Conservation (phyloP, 2,797 vertebrate genomes). For the Muraenolepis orangiensis region DNA sequence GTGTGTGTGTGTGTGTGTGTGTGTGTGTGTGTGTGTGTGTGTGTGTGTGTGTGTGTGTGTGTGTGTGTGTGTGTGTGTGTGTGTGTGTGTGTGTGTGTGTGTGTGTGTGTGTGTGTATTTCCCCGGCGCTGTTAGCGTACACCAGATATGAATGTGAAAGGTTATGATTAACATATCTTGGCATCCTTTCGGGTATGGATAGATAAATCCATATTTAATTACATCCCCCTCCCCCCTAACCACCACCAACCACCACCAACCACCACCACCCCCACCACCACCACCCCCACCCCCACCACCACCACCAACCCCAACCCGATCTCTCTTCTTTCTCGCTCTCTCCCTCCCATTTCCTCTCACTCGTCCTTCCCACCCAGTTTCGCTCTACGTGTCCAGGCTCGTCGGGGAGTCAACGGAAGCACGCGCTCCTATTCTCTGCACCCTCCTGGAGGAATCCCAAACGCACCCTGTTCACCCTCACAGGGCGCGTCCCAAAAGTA, state of each 20-base stretch:
- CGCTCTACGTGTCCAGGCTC: constrained; percentile 71
- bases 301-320: not conserved
- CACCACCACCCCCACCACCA: constrained; percentile 47
- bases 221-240: constrained; percentile 52
- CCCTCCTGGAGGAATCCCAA: constrained; percentile 50
- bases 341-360: constrained; percentile 60
- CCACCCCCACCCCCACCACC: not conserved
- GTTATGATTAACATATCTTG: not conserved
- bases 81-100: too few relatives aligned
- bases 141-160: not conserved
- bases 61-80: too few relatives aligned
- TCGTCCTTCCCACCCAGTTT: constrained; percentile 68
- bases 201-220: constrained; percentile 31
- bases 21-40: too few relatives aligned
- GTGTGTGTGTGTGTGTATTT: too few relatives aligned
- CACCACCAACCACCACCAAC: constrained; percentile 48
- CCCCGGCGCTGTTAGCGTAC: too few relatives aligned
- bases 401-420: constrained; percentile 55
- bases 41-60: too few relatives aligned
- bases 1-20: too few relatives aligned
- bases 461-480: constrained; percentile 46
- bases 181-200: not conserved
- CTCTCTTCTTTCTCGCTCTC: too few relatives aligned
- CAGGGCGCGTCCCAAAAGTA: constrained; percentile 47
- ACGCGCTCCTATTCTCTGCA: constrained; percentile 60